Conservation (phyloP, 2,113 vertebrate species). For the Mastomys coucha region DNA sequence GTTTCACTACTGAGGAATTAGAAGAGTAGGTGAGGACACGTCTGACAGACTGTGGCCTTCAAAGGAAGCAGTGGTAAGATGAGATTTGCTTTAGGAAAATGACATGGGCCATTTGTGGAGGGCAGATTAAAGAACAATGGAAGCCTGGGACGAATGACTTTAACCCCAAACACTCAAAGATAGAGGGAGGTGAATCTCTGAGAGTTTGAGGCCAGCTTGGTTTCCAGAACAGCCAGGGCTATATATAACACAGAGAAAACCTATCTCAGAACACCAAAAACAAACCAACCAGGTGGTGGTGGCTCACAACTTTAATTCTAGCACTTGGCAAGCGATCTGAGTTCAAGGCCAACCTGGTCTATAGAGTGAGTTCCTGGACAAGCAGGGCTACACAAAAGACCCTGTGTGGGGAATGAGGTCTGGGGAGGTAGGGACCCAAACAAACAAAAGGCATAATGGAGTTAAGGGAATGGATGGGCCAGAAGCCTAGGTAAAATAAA, state of each 20-base stretch:
- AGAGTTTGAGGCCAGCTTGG: background rate
- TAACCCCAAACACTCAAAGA: background rate
- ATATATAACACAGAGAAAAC: background rate
- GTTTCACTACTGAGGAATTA: background rate
- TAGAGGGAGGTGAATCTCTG: background rate
- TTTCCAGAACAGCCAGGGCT: background rate
- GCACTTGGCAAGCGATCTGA: background rate
- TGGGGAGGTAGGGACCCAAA: background rate
- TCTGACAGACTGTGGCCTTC: background rate
- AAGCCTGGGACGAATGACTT: background rate
- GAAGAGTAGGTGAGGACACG: background rate
- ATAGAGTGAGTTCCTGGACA: background rate
- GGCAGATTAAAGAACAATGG: too few relatives aligned
- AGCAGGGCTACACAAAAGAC: background rate
- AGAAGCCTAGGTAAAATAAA: background rate
- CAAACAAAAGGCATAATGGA: background rate
- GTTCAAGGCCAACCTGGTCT: background rate
- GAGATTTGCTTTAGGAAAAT: constrained; percentile 6
- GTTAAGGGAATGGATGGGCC: background rate
- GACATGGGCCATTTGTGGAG: background rate
- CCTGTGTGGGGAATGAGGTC: background rate
- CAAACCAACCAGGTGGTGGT: background rate
- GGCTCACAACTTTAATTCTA: background rate
- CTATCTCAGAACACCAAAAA: background rate
- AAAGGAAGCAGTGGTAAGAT: background rate